Conservation (phyloP, 2,113 vertebrate species). For the Numida meleagris region DNA sequence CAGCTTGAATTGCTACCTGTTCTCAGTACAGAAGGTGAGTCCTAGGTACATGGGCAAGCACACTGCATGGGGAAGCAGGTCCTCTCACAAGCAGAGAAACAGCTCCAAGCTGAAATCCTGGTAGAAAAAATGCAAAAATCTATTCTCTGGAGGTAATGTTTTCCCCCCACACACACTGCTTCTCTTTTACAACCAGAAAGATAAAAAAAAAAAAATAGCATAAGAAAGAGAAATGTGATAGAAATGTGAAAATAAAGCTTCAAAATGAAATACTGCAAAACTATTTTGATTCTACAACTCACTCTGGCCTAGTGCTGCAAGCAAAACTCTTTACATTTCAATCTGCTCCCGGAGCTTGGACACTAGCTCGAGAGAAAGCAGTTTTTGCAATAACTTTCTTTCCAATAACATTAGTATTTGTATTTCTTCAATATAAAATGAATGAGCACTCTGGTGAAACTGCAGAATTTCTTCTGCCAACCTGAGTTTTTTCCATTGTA, state of each 20-base stretch:
- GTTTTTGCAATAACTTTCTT: not conserved
- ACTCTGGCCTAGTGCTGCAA: not conserved
- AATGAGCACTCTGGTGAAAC: not conserved
- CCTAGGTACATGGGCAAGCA: accelerated
- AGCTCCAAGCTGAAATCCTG: accelerated
- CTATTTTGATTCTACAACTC: not conserved
- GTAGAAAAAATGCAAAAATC: not conserved
- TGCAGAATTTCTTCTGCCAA: not conserved
- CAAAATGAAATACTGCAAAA: not conserved
- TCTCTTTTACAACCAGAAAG: not conserved
- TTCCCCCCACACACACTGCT: not conserved
- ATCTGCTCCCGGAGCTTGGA: not conserved
- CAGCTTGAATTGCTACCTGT: not conserved
- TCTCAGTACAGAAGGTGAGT: not conserved
- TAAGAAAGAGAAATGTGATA: not conserved
- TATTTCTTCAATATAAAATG: not conserved
- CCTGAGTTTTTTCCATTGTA: not conserved
- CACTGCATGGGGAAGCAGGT: not conserved
- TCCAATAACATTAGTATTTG: not conserved
- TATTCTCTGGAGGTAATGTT: not conserved
- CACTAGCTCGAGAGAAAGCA: not conserved
- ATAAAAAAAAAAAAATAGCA: not conserved
- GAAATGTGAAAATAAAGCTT: accelerated
- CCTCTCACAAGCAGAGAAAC: not conserved
- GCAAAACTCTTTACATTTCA: not conserved